These are phyloP conservation scores for Athripsodes cinereus DNA, from an alignment of 2,888 invertebrate species.

Conservation along the genomic window DNA sequence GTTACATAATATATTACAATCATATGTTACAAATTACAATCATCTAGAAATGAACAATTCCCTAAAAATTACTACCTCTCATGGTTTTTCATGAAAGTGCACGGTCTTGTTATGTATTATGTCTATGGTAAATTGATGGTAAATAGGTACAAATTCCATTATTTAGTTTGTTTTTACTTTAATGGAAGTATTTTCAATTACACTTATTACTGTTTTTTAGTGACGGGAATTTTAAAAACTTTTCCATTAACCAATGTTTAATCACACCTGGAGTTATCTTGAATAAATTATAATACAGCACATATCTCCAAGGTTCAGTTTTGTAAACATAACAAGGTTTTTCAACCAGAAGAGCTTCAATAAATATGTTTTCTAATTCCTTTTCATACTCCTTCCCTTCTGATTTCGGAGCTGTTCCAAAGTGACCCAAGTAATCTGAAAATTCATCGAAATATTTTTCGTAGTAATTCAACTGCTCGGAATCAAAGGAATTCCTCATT, in stretches of 20 bases:
- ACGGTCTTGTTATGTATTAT: too few relatives aligned
- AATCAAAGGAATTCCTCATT: constrained; percentile 59
- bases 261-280: constrained; percentile 52
- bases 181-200: too few relatives aligned
- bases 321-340: constrained; percentile 59
- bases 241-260: constrained; percentile 55
- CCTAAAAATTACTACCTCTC: too few relatives aligned
- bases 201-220: background rate
- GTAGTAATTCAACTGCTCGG: constrained; percentile 59
- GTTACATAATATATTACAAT: too few relatives aligned
- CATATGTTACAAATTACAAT: too few relatives aligned
- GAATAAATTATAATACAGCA: constrained; percentile 60
- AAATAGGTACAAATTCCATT: too few relatives aligned
- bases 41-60: too few relatives aligned
- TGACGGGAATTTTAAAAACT: constrained; percentile 44
- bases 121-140: too few relatives aligned
- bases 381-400: constrained; percentile 46
- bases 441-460: constrained; percentile 60
- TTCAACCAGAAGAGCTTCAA: constrained; percentile 54
- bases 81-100: too few relatives aligned
- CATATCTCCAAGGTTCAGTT: constrained; percentile 62
- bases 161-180: too few relatives aligned
- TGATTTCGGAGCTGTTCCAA: constrained; percentile 38
- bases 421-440: constrained; percentile 51
- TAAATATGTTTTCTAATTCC: constrained; percentile 54